phyloP scores from a whole-genome alignment of 2,113 vertebrate species.

The Petrocephalus microphthalmus region DNA sequence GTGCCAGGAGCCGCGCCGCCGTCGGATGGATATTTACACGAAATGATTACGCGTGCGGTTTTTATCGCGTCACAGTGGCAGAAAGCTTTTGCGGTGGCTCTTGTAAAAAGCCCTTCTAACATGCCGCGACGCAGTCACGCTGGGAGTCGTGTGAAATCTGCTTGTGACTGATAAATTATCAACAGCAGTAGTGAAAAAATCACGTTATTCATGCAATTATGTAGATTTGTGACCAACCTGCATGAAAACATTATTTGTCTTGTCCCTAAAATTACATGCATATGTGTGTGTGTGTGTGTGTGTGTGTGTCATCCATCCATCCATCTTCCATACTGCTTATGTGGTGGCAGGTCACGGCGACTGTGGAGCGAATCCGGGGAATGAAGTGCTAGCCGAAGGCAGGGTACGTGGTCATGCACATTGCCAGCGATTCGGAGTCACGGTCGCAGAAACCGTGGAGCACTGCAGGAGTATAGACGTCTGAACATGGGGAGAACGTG shows the following conservation, averaged over 20 bases:
- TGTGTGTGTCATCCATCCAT: not conserved
- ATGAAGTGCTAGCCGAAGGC: not conserved
- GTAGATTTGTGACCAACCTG: not conserved
- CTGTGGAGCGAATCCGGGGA: not conserved
- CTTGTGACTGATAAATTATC: not conserved
- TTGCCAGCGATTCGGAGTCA: not conserved
- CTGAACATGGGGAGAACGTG: not conserved
- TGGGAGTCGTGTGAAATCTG: not conserved
- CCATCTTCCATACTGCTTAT: not conserved
- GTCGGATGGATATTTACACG: not conserved
- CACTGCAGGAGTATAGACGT: not conserved
- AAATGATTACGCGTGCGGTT: not conserved
- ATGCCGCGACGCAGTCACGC: not conserved
- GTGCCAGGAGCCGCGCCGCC: not conserved
- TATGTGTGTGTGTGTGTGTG: too few species aligned
- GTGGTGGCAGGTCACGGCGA: not conserved
- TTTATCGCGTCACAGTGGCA: not conserved
- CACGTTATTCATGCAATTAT: not conserved
- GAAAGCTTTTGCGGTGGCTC: not conserved
- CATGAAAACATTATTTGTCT: not conserved
- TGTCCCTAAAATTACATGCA: not conserved
- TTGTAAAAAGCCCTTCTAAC: not conserved
- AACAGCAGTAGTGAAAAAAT: not conserved
- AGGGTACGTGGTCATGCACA: not conserved
- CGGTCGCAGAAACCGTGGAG: not conserved